phyloP scores from a whole-genome alignment of 2,888 invertebrate genomes.

The Tribolium freemani region DNA sequence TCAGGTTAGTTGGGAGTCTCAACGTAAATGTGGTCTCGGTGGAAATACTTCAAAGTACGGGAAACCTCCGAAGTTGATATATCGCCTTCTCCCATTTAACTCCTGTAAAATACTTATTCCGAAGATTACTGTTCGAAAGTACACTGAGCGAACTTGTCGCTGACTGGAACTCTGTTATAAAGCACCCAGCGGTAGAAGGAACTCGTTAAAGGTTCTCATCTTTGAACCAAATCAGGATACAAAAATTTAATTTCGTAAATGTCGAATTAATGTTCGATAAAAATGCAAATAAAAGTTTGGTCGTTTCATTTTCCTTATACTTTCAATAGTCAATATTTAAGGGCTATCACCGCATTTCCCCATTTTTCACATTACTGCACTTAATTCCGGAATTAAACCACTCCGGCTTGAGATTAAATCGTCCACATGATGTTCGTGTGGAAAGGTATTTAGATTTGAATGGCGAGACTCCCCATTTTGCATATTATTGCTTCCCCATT shows the following conservation, averaged over 20 bases:
- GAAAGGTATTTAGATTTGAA: slow-evolving; percentile 36
- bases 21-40: slow-evolving; percentile 17
- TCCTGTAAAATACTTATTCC: slow-evolving; percentile 33
- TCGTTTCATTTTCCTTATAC: no score
- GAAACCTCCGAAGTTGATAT: slow-evolving; percentile 34
- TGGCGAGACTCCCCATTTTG: slow-evolving; percentile 32
- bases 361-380: slow-evolving; percentile 29
- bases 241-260: no score
- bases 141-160: slow-evolving; percentile 26
- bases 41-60: slow-evolving; percentile 33
- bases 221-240: no score
- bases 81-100: slow-evolving; percentile 36
- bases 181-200: slow-evolving; percentile 3
- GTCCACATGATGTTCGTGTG: slow-evolving; percentile 35
- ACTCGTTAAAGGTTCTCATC: neutral
- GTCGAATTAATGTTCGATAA: no score
- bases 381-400: slow-evolving; percentile 32
- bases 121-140: slow-evolving; percentile 33
- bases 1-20: slow-evolving; percentile 5
- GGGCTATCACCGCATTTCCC: neutral
- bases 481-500: slow-evolving; percentile 34
- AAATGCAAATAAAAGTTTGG: no score
- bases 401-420: slow-evolving; percentile 29
- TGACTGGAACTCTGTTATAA: slow-evolving; percentile 34
- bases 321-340: neutral